These are phyloP conservation scores for Drosophila kanekoi DNA, from an alignment of 2,888 invertebrate genomes.

Conservation along the genomic window DNA sequence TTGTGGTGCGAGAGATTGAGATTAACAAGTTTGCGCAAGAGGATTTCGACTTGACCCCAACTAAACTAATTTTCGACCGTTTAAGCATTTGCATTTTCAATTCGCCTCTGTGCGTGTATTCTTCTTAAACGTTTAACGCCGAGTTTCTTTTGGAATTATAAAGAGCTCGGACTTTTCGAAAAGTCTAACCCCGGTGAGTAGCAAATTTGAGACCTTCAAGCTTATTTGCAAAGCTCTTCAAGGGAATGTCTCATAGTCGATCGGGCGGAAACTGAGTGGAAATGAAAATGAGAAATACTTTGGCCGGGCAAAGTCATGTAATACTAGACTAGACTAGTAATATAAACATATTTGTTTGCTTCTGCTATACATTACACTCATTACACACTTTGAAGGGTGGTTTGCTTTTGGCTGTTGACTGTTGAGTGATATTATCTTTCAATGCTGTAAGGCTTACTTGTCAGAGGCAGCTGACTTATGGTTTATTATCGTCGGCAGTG, in stretches of 20 bases:
- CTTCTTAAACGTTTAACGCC: background rate
- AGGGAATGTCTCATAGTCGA: too few species aligned
- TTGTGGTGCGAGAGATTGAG: slow-evolving; percentile 5
- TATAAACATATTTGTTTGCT: background rate
- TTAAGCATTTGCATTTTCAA: background rate
- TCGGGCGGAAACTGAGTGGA: too few species aligned
- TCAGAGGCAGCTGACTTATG: slow-evolving; percentile 7
- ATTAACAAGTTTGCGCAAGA: slow-evolving; percentile 5
- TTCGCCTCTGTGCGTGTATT: background rate
- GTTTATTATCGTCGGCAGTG: slow-evolving; percentile 19
- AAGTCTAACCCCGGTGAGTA: too few species aligned
- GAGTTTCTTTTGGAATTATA: too few species aligned
- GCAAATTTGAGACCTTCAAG: too few species aligned
- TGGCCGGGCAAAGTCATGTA: too few species aligned
- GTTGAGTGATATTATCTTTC: slow-evolving; percentile 15
- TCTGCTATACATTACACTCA: background rate
- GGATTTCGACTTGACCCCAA: background rate
- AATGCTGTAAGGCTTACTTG: slow-evolving; percentile 6
- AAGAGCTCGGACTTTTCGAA: too few species aligned
- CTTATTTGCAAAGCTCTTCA: too few species aligned
- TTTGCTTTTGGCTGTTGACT: background rate
- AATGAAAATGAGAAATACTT: too few species aligned
- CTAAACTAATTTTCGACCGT: background rate
- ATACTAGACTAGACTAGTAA: background rate
- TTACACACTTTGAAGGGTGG: slow-evolving; percentile 13